Percentiles rank a stretch among this genome's conserved stretches.
Conservation (phyloP, 2,797 vertebrate genomes). For the Smutsia temminckii region DNA sequence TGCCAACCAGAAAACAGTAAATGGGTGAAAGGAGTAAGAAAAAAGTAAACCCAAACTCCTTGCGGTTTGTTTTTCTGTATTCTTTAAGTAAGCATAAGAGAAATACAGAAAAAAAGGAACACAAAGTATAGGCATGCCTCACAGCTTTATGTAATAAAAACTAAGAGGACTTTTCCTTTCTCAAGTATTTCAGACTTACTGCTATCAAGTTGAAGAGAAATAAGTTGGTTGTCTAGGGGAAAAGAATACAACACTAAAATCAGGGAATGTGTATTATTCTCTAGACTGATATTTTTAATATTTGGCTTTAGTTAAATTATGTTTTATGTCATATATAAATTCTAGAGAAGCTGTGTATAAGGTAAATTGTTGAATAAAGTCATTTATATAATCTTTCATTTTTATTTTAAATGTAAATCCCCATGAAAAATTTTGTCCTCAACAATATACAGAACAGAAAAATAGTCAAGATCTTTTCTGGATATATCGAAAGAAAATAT, state of each 20-base stretch:
- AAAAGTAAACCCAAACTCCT: background rate
- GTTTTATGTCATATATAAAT: constrained; percentile 21
- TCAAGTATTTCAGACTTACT: constrained; percentile 37
- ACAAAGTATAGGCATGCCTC: background rate
- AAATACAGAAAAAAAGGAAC: background rate
- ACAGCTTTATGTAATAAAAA: background rate
- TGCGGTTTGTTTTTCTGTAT: constrained; percentile 26
- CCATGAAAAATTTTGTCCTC: background rate
- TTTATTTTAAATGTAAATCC: constrained; percentile 58
- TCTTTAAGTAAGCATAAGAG: constrained; percentile 1
- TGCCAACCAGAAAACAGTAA: constrained; percentile 37
- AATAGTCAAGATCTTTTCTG: constrained; percentile 1
- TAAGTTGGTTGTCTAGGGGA: background rate
- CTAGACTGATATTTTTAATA: constrained; percentile 23
- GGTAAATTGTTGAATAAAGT: background rate
- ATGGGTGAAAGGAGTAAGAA: background rate
- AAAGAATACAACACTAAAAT: constrained; percentile 16
- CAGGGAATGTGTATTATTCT: background rate
- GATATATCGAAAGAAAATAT: background rate
- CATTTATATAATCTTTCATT: constrained; percentile 22
- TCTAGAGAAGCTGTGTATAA: constrained; percentile 47
- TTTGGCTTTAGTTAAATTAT: constrained; percentile 41
- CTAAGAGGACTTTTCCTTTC: background rate
- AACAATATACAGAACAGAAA: background rate
- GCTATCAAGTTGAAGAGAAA: constrained; percentile 46